Conservation (phyloP, 92 coral and sea anemone genomes). For the Bergia puertoricense region DNA sequence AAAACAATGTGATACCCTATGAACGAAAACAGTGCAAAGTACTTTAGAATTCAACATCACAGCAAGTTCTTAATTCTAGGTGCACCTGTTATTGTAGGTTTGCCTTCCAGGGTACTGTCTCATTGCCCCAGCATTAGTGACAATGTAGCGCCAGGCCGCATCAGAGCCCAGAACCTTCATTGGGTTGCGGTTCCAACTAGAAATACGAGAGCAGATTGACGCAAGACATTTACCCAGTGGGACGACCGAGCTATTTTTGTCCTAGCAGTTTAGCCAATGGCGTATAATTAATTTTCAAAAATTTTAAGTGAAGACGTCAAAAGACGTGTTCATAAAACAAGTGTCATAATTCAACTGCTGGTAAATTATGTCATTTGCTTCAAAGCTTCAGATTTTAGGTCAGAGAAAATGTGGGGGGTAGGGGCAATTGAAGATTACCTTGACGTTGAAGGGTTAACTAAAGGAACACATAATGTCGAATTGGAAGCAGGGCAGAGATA, state of each 20-base stretch:
- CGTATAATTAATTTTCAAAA: no score
- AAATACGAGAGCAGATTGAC: neutral
- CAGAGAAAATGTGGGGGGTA: no score
- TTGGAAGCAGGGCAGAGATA: no score
- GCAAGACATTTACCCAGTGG: no score
- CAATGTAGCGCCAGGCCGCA: slow-evolving; percentile 91
- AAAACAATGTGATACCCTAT: neutral
- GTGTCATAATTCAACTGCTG: no score
- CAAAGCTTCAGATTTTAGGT: neutral
- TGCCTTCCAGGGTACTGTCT: slow-evolving; percentile 90
- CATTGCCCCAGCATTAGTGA: slow-evolving; percentile 92
- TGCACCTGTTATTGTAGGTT: slow-evolving; percentile 81
- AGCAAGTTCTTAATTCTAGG: neutral
- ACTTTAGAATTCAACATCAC: neutral
- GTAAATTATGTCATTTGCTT: neutral
- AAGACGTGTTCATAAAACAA: no score
- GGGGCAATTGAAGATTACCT: no score
- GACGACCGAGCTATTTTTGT: no score
- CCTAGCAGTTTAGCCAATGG: no score
- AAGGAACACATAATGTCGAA: neutral
- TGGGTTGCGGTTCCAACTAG: slow-evolving; percentile 85
- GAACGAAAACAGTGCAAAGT: no score
- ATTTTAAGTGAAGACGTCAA: no score
- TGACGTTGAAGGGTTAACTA: neutral
- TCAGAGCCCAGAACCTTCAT: slow-evolving; percentile 83